Evolutionary conservation across 2,888 invertebrate genomes (phyloP).

Genomic region (Electrophaes corylata): DNA sequence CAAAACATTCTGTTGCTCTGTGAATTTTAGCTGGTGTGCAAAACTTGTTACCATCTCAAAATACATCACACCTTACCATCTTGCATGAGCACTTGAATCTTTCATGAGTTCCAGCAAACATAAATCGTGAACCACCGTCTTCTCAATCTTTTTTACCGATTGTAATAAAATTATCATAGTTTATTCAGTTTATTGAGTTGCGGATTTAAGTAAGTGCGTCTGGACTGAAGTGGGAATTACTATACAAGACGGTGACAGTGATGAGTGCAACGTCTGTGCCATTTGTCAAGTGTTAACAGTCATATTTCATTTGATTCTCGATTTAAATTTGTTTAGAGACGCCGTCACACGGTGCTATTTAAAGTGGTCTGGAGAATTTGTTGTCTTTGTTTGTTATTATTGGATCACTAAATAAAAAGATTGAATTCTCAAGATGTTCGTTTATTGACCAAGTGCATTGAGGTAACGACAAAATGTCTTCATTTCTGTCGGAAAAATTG

Average conservation of each 20-base stretch:
- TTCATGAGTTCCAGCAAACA: constrained; percentile 57
- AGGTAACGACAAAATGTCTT: too few relatives aligned
- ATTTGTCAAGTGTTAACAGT: constrained; percentile 69
- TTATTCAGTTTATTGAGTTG: constrained; percentile 53
- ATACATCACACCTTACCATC: constrained; percentile 43
- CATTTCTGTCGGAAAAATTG: too few relatives aligned
- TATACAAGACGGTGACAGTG: constrained; percentile 63
- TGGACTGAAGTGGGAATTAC: constrained; percentile 49
- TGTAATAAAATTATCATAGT: constrained; percentile 60
- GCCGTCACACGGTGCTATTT: too few relatives aligned
- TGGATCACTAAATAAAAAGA: too few relatives aligned
- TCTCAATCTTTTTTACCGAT: constrained; percentile 50
- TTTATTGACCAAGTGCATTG: too few relatives aligned
- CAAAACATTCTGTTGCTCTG: too few relatives aligned
- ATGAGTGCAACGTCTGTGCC: constrained; percentile 67
- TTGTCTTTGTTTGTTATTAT: too few relatives aligned
- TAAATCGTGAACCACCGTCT: constrained; percentile 53
- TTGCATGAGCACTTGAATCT: constrained; percentile 63
- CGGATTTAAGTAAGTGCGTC: constrained; percentile 58
- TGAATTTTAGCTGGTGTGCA: neutral
- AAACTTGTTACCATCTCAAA: constrained; percentile 41
- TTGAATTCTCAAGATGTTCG: too few relatives aligned
- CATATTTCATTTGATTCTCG: constrained; percentile 59
- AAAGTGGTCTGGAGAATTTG: too few relatives aligned
- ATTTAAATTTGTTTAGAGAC: neutral